Conservation (phyloP, 2,113 vertebrate genomes). For the Rissa tridactyla region DNA sequence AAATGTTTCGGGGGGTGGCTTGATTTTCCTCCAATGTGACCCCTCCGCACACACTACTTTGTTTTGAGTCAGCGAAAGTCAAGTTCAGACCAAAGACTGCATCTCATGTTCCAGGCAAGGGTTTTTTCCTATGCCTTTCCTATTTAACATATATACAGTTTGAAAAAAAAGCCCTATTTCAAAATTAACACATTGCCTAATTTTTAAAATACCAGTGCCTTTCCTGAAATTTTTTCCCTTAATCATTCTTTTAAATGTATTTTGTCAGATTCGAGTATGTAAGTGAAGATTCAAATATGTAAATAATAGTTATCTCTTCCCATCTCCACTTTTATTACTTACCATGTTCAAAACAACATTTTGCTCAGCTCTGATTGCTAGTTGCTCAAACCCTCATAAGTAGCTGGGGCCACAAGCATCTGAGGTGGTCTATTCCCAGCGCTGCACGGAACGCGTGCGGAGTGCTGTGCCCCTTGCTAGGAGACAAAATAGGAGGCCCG, state of each 20-base stretch:
- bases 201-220: not conserved
- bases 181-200: not conserved
- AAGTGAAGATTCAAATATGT: not conserved
- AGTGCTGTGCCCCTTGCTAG: not conserved
- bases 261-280: not conserved
- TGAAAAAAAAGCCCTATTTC: not conserved
- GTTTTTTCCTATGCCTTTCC: not conserved
- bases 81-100: not conserved
- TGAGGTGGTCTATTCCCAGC: not conserved
- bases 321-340: not conserved
- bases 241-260: not conserved
- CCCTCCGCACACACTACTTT: not conserved
- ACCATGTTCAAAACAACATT: not conserved
- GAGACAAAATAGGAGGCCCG: not conserved
- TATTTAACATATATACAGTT: not conserved
- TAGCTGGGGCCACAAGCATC: not conserved
- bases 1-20: not conserved
- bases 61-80: not conserved
- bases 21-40: not conserved
- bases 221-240: not conserved
- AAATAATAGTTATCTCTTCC: not conserved
- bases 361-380: not conserved
- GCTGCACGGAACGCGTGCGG: not conserved
- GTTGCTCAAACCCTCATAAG: not conserved
- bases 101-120: not conserved